Percentiles rank a stretch among this genome's conserved stretches.
Conservation (phyloP, 2,888 invertebrate species). For the Napeogenes inachia region DNA sequence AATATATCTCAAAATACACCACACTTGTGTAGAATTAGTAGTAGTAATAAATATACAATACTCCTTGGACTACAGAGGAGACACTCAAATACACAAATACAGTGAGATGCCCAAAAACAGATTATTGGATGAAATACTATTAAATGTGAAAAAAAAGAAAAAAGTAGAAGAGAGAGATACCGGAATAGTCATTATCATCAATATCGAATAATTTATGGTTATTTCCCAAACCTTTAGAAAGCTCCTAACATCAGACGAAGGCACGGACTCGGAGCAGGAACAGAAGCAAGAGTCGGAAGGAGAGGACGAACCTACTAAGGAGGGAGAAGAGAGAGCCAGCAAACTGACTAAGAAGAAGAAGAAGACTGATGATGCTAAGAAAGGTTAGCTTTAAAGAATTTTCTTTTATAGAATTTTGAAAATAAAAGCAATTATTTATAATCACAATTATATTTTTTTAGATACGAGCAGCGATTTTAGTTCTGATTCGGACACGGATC, state of each 20-base stretch:
- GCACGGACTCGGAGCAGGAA: conserved; percentile 89
- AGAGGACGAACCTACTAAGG: conserved; percentile 84
- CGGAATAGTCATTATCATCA: no score
- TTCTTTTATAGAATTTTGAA: no score
- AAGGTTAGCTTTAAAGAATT: conserved; percentile 45
- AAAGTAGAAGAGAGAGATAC: no score
- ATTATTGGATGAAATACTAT: no score
- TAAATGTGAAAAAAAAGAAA: no score
- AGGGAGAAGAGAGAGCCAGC: conserved; percentile 82
- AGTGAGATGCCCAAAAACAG: no score
- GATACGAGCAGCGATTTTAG: conserved; percentile 84
- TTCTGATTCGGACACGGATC: conserved; percentile 85
- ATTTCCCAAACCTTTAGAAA: conserved; percentile 69
- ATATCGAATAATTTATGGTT: no score
- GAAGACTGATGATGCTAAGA: conserved; percentile 77
- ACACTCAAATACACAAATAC: no score
- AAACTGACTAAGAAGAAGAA: conserved; percentile 79
- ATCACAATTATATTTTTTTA: conserved; percentile 38
- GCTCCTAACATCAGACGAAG: conserved; percentile 91
- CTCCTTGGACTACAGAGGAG: no score
- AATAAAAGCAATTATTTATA: no score
- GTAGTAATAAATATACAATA: no score
- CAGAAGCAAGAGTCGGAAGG: conserved; percentile 85
- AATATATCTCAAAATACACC: neutral
- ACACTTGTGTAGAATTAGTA: no score